These are phyloP conservation scores for Pheosia tremula DNA, from an alignment of 2,888 invertebrate species.

Conservation along the genomic window DNA sequence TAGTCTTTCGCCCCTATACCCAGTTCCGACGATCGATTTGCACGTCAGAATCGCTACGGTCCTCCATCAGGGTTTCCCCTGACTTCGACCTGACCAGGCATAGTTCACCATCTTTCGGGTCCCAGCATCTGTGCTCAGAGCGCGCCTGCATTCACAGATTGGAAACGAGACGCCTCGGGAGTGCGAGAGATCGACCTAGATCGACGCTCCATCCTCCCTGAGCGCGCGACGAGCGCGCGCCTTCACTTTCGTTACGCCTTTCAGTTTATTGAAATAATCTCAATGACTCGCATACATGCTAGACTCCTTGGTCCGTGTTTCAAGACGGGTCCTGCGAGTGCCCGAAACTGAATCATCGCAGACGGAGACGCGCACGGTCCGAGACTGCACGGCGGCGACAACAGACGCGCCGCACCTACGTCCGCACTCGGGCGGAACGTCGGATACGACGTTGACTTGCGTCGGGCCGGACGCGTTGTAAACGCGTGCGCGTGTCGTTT, in stretches of 20 bases:
- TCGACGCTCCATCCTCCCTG: constrained; percentile 72
- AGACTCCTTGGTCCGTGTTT: constrained; percentile 65
- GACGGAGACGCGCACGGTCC: constrained; percentile 59
- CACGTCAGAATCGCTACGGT: constrained; percentile 90
- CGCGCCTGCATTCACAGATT: constrained; percentile 74
- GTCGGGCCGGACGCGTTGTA: constrained; percentile 55
- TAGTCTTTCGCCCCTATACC: constrained; percentile 89
- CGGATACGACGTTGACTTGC: constrained; percentile 48
- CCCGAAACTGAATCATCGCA: constrained; percentile 69
- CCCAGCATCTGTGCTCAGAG: constrained; percentile 87
- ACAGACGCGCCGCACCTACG: constrained; percentile 46
- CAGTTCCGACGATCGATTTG: constrained; percentile 91
- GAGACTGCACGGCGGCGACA: constrained; percentile 52
- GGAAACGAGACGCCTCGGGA: constrained; percentile 83
- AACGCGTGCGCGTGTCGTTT: constrained; percentile 45
- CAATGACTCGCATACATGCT: constrained; percentile 88
- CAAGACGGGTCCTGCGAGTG: constrained; percentile 88
- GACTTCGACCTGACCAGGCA: constrained; percentile 73
- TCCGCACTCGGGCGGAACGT: constrained; percentile 55
- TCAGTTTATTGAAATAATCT: constrained; percentile 76
- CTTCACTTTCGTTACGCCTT: constrained; percentile 88
- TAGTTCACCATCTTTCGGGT: constrained; percentile 91
- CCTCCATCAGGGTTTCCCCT: constrained; percentile 88
- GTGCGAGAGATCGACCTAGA: constrained; percentile 74
- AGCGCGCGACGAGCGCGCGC: constrained; percentile 58